Evolutionary conservation across 2,888 invertebrate species (phyloP), one percentile per base, ranked within the genome.

Genomic region (Agriotes lineatus): DNA sequence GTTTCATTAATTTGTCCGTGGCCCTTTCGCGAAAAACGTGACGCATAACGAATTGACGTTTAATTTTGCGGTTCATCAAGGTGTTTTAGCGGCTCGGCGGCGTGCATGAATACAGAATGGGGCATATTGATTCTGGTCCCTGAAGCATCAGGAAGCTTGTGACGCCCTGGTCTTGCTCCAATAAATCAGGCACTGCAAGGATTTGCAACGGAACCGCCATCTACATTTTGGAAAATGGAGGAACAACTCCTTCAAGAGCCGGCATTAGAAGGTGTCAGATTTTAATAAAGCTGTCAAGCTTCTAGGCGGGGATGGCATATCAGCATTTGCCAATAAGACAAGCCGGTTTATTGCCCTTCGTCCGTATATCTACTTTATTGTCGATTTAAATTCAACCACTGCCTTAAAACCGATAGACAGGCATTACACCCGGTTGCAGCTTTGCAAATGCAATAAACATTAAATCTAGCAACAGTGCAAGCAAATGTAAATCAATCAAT

Each of bases 101-200:
- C 16, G 52, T 52, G 52, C 52, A 50, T 42, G 50, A 35, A 62
- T 50, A 52, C 52, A 42, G 25, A 62, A 62, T 35, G 22, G 52
- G 22, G n/a, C 33, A 44, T 63, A 63, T 63, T 56, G 63, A 63
- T 63, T 63, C 42, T 12, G 35, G 33, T 39, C 22, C 56, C 52
- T 44, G 44, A 54, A 63, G 45, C 54, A 61, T 60, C 52, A 61
- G 56, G 45, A 61, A 60, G 52, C 42, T 25, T 59, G 30, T 50
- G 65, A 66, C 61, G 60, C 35, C 56, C 37, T 39, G 33, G 52
- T 45, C 39, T 56, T 30, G 48, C 20, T 48, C 54, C 56, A 61
- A 61, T 67, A 67, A 67, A 67, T 67, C 61, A 67, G 39, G 66
- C 37, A 33, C 42, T 33, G 18, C 19, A 60, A 19, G 59, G 58